Conservation (phyloP, 2,888 invertebrate genomes). For the Timema podura region DNA sequence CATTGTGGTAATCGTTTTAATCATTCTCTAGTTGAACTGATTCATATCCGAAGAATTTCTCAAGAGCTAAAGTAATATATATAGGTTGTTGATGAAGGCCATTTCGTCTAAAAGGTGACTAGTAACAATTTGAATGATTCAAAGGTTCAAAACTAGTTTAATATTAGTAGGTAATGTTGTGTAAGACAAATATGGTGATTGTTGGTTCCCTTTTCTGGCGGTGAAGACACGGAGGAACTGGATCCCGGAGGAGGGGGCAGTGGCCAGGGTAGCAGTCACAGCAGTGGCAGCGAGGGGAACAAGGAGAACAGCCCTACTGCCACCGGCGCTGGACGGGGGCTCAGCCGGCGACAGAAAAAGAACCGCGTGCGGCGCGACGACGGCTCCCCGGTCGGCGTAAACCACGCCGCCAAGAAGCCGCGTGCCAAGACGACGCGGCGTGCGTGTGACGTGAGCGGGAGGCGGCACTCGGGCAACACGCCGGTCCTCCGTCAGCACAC, state of each 20-base stretch:
- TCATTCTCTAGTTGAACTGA: no score
- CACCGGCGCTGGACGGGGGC: constrained; percentile 36
- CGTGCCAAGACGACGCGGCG: constrained; percentile 34
- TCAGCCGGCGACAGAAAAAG: constrained; percentile 52
- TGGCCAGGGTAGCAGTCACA: constrained; percentile 35
- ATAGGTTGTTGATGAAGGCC: no score
- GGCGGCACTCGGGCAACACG: constrained; percentile 1
- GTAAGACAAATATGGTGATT: constrained; percentile 18
- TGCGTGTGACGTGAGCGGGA: not conserved
- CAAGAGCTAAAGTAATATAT: no score
- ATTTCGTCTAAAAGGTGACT: no score
- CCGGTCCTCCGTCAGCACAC: constrained; percentile 43
- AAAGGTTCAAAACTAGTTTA: no score
- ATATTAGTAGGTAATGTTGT: no score
- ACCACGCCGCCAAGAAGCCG: constrained; percentile 32
- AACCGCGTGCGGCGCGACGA: constrained; percentile 43
- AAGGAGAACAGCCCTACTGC: constrained; percentile 36
- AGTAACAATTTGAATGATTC: no score
- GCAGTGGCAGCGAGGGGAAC: constrained; percentile 40
- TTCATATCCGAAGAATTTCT: no score
- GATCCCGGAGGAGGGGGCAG: constrained; percentile 43
- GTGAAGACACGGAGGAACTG: constrained; percentile 43
- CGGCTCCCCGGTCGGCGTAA: constrained; percentile 37
- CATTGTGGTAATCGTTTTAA: no score
- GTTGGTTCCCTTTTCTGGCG: constrained; percentile 31